Evolutionary conservation across 2,797 vertebrate genomes (phyloP).

Genomic region (Hyperoplus immaculatus): DNA sequence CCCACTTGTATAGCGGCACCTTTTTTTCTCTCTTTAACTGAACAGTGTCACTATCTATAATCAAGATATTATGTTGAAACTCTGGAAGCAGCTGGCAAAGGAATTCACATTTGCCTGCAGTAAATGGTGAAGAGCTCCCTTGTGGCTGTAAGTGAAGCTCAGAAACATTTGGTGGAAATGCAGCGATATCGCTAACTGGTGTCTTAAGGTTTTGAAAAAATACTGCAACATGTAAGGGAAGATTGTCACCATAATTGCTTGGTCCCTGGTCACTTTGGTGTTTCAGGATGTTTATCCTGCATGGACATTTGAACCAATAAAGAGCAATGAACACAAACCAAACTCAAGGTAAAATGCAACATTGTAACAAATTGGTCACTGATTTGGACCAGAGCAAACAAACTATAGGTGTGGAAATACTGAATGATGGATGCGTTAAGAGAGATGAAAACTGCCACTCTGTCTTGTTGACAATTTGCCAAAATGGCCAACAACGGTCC

Average conservation of each 20-base stretch:
- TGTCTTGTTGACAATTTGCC: background rate
- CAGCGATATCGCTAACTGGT: slow-evolving; percentile 33
- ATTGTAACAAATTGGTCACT: no score
- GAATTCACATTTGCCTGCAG: slow-evolving; percentile 48
- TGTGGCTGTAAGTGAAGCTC: slow-evolving; percentile 43
- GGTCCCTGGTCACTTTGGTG: background rate
- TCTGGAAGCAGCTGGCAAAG: slow-evolving; percentile 53
- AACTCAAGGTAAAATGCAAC: no score
- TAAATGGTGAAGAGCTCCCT: slow-evolving; percentile 47
- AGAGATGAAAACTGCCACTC: background rate
- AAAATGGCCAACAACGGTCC: background rate
- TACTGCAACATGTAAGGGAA: background rate
- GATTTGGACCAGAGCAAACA: no score
- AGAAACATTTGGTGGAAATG: slow-evolving; percentile 47
- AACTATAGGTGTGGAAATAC: no score
- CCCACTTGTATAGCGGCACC: slow-evolving; percentile 65
- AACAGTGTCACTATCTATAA: slow-evolving; percentile 66
- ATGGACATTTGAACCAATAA: no score
- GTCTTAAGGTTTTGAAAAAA: slow-evolving; percentile 7
- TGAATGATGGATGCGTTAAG: background rate
- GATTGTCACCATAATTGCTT: background rate
- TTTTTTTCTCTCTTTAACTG: slow-evolving; percentile 56
- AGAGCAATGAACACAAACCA: no score
- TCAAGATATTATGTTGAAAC: slow-evolving; percentile 56
- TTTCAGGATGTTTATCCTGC: background rate